A percentile compares a stretch with the other conserved stretches of the same genome.
phyloP scores from a whole-genome alignment of 1,140 invertebrate species.

The Hylaeus anthracinus region DNA sequence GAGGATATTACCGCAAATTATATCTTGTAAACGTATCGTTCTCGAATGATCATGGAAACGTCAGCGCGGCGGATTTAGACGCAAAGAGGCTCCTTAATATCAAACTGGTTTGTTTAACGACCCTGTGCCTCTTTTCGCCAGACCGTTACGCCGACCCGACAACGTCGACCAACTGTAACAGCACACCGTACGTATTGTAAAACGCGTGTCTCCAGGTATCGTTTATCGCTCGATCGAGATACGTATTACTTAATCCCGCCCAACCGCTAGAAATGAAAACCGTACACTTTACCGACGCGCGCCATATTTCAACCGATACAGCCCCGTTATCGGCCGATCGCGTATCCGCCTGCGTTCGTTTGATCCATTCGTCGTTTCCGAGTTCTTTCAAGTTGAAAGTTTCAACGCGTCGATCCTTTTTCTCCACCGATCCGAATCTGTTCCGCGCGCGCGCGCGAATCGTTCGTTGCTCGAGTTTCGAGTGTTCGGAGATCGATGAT shows the following conservation, averaged over 20 bases:
- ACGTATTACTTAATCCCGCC: neutral
- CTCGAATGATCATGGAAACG: neutral
- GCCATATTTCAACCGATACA: neutral
- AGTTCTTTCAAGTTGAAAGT: too few species aligned
- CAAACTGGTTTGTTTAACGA: constrained; percentile 50
- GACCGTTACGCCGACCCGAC: constrained; percentile 19
- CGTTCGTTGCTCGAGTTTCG: too few species aligned
- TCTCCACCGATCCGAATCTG: too few species aligned
- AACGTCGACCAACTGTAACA: constrained; percentile 9
- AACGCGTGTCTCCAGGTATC: neutral
- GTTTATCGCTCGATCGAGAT: neutral
- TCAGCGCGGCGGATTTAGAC: constrained; percentile 32
- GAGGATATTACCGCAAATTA: too few species aligned
- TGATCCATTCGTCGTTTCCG: neutral
- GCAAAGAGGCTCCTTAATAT: constrained; percentile 30
- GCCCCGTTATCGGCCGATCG: constrained; percentile 15
- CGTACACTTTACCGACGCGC: neutral
- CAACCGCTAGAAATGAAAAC: neutral
- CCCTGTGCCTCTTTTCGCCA: constrained; percentile 22
- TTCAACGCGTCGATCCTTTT: too few species aligned
- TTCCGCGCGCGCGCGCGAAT: too few species aligned
- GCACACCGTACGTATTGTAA: neutral
- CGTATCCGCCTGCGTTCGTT: neutral
- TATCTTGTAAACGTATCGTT: constrained; percentile 8
- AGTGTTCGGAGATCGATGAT: too few species aligned